Percentiles rank a stretch among this genome's conserved stretches.
phyloP scores from a whole-genome alignment of 2,888 invertebrate species.

The Diplazon laetatorius region DNA sequence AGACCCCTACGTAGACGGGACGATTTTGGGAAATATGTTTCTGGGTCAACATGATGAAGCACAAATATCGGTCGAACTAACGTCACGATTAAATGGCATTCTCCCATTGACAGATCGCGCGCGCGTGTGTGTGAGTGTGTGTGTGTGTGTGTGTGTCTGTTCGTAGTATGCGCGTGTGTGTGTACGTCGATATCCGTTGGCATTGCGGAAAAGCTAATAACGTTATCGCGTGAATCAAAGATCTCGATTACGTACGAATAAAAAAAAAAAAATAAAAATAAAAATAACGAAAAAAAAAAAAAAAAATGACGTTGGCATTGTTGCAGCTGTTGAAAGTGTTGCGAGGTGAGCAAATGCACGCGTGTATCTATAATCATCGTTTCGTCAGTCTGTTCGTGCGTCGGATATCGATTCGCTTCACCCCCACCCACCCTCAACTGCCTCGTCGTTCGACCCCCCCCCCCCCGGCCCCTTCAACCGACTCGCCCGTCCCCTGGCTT shows the following conservation, averaged over 20 bases:
- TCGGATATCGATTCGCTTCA: slow-evolving; percentile 26
- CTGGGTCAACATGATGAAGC: slow-evolving; percentile 51
- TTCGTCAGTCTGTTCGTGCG: slow-evolving; percentile 10
- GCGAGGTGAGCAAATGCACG: slow-evolving; percentile 31
- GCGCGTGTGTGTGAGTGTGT: slow-evolving; percentile 8
- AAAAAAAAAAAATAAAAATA: slow-evolving; percentile 8
- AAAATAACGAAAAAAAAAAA: slow-evolving; percentile 10
- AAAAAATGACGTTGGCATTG: slow-evolving; percentile 23
- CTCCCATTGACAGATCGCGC: slow-evolving; percentile 9
- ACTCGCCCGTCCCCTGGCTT: too few species aligned
- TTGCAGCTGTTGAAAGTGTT: slow-evolving; percentile 46
- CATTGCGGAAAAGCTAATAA: slow-evolving; percentile 53
- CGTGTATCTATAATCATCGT: slow-evolving; percentile 13
- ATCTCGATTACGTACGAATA: slow-evolving; percentile 31
- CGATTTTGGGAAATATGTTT: slow-evolving; percentile 30
- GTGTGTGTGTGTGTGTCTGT: neutral
- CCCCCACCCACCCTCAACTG: neutral
- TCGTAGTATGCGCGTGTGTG: neutral
- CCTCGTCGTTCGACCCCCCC: neutral
- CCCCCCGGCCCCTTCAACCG: neutral
- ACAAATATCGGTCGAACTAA: slow-evolving; percentile 23
- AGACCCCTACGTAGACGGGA: neutral
- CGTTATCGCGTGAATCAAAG: slow-evolving; percentile 63
- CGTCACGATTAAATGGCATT: slow-evolving; percentile 54
- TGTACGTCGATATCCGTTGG: slow-evolving; percentile 36